phyloP scores from a whole-genome alignment of 2,888 invertebrate species.

The Ptychoptera contaminata region DNA sequence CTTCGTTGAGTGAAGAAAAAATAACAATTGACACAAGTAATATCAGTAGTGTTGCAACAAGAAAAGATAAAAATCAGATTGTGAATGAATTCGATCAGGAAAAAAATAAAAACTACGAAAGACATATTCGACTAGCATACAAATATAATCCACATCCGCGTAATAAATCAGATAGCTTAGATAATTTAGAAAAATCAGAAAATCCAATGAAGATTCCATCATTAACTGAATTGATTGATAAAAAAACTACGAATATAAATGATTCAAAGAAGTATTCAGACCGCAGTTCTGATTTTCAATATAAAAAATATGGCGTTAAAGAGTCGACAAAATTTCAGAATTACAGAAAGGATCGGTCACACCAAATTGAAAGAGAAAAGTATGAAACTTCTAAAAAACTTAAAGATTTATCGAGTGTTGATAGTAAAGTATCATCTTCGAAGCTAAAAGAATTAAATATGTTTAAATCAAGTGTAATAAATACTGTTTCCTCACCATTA shows the following conservation, averaged over 20 bases:
- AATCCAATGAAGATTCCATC: no score
- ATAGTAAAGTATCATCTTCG: no score
- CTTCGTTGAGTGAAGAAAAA: conserved; percentile 3
- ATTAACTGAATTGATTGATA: no score
- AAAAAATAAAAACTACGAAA: neutral
- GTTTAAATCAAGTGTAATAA: no score
- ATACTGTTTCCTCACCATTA: no score
- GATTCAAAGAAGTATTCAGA: neutral
- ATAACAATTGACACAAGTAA: conserved; percentile 1
- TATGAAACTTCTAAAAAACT: conserved; percentile 19
- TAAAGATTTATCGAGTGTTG: conserved; percentile 13
- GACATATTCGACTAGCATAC: conserved; percentile 24
- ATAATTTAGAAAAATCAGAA: no score
- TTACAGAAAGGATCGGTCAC: conserved; percentile 6
- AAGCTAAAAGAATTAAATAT: no score
- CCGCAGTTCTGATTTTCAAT: neutral
- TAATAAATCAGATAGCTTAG: conserved; percentile 11
- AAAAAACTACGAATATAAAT: neutral
- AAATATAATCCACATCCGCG: conserved; percentile 33
- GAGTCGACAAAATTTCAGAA: conserved; percentile 3
- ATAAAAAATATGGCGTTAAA: neutral
- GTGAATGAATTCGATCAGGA: conserved; percentile 4
- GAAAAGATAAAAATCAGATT: neutral
- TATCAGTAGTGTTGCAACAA: neutral
- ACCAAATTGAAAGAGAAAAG: conserved; percentile 17